phyloP scores from a whole-genome alignment of 2,797 vertebrate species.

The Tokudaia muenninki region DNA sequence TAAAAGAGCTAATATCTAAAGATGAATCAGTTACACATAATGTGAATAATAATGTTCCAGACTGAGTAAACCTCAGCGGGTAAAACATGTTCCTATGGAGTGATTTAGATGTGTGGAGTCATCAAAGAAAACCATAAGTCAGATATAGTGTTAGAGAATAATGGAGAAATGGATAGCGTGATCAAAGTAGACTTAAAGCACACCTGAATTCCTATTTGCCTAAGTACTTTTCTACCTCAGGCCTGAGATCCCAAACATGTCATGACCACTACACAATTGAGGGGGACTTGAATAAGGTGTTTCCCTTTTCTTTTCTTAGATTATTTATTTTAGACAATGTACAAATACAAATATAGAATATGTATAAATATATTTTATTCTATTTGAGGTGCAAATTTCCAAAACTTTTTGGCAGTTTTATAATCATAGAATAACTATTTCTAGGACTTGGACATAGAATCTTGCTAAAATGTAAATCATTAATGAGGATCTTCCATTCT shows the following conservation, averaged over 20 bases:
- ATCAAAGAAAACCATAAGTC: neutral
- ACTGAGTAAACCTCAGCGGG: neutral
- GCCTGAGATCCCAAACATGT: neutral
- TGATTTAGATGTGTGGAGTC: accelerated
- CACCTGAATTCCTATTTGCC: neutral
- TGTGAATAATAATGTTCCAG: neutral
- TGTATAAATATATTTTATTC: neutral
- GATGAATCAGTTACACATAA: neutral
- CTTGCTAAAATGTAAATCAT: neutral
- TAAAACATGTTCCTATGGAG: neutral
- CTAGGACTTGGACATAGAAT: neutral
- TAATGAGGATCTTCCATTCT: neutral
- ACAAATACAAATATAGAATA: neutral
- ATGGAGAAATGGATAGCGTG: neutral
- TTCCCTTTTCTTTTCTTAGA: neutral
- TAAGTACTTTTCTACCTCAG: neutral
- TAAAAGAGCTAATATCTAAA: neutral
- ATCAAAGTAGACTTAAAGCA: neutral
- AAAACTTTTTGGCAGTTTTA: neutral
- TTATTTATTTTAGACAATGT: neutral
- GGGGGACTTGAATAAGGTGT: neutral
- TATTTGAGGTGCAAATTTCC: neutral
- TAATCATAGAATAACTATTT: neutral
- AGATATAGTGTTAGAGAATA: neutral
- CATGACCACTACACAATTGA: neutral